Evolutionary conservation across 2,888 invertebrate genomes (phyloP), one percentile per base, ranked within the genome.

Genomic region (Hipparchia sbordonii): DNA sequence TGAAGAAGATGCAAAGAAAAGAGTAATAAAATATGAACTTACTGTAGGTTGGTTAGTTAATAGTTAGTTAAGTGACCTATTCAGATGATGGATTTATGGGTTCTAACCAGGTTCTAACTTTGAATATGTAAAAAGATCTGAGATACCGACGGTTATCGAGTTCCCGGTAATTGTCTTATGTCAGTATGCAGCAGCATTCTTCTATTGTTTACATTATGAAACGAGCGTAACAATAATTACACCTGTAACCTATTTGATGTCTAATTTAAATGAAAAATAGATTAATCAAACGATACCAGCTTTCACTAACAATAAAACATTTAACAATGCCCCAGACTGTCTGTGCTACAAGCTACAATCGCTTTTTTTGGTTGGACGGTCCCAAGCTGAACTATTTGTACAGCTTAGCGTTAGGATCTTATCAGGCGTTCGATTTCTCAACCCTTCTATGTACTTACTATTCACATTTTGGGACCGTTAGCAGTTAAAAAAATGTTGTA

Each of bases 281-380:
- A 90, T 92, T 90, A 89, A 91, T 91, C 89, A 90, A 89, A 90
- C 89, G 87, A 89, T 89, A 90, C 85, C 84, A 86, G 85, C 87
- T 88, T 88, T 88, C 84, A 86, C 86, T 87, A 84, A 83, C 87
- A 84, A 85, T 89, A 88, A 90, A 90, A 89, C 89, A 87, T 87
- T 85, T 86, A 89, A 91, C 90, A 91, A 91, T 89, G 85, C 88
- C 86, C 83, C 87, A 85, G 89, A 87, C 87, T 89, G 87, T 86
- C 85, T 88, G 85, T 88, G 89, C 85, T 87, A 63, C 67, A 54
- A 67, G 56, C 45, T 67, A 67, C 88, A 87, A 85, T 83, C 62
- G 72, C 84, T 86, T 85, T 86, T 89, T 90, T 89, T 82, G 85
- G 83, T 85, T 72, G 67, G 67, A 52, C 67, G 83, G 51, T 84